A percentile compares a stretch with the other conserved stretches of the same genome.
These are phyloP conservation scores for Diloba caeruleocephala DNA, from an alignment of 2,888 invertebrate species.

Conservation along the genomic window DNA sequence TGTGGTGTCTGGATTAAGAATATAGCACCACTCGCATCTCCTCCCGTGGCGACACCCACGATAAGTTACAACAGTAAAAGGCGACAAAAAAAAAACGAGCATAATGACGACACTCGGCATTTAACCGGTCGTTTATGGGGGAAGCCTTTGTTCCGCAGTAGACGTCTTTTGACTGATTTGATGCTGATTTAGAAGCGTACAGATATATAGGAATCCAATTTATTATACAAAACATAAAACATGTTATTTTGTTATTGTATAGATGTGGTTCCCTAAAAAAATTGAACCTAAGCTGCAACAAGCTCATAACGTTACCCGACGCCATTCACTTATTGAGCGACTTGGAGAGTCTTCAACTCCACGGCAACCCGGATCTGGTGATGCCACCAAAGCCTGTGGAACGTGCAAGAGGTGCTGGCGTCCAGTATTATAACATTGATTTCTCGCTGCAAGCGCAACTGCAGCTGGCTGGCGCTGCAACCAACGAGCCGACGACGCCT, in stretches of 20 bases:
- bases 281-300: constrained; percentile 97
- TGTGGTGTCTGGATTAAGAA: too few relatives aligned
- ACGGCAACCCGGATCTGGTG: constrained; percentile 97
- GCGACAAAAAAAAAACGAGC: too few relatives aligned
- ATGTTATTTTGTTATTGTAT: constrained; percentile 1
- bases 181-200: too few relatives aligned
- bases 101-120: too few relatives aligned
- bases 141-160: too few relatives aligned
- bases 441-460: constrained; percentile 99
- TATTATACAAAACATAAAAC: too few relatives aligned
- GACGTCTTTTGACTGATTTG: too few relatives aligned
- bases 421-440: constrained; percentile 99
- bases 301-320: constrained; percentile 98
- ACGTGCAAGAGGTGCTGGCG: constrained; percentile 92
- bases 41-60: too few relatives aligned
- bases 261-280: constrained; percentile 98
- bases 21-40: too few relatives aligned
- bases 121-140: too few relatives aligned
- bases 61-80: too few relatives aligned
- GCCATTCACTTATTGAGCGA: constrained; percentile 98
- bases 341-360: constrained; percentile 95
- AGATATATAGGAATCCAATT: too few relatives aligned
- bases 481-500: constrained; percentile 92
- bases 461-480: constrained; percentile 96
- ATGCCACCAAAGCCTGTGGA: constrained; percentile 98